Percentiles rank a stretch among this genome's conserved stretches.
Evolutionary conservation across 1,140 invertebrate species (phyloP).

Genomic region (Drosophila kohkoa): DNA sequence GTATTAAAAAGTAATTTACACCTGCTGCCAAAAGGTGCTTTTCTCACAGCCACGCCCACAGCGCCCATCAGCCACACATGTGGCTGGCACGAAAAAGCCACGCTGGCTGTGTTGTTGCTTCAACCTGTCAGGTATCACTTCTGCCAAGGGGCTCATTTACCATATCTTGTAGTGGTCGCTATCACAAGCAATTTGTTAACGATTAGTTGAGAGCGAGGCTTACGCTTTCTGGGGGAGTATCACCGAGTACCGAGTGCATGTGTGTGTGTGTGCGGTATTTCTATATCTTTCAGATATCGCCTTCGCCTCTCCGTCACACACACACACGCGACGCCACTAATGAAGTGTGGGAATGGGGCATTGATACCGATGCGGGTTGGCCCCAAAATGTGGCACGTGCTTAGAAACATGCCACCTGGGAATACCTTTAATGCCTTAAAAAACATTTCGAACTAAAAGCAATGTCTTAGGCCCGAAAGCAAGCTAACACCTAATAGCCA

Average conservation of each 20-base stretch:
- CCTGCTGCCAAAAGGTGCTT: conserved; percentile 58
- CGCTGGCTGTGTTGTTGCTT: conserved; percentile 44
- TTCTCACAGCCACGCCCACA: conserved; percentile 60
- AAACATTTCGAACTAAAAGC: conserved; percentile 7
- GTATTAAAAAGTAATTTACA: conserved; percentile 82
- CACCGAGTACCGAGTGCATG: not conserved
- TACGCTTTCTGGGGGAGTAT: conserved; percentile 24
- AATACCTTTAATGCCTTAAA: conserved; percentile 19
- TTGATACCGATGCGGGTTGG: conserved; percentile 33
- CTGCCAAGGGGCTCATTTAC: conserved; percentile 44
- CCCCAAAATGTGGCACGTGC: conserved; percentile 37
- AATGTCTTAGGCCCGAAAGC: conserved; percentile 17
- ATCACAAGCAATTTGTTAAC: conserved; percentile 78
- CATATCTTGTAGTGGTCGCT: conserved; percentile 61
- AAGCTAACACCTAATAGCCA: conserved; percentile 24
- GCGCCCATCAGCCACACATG: conserved; percentile 5
- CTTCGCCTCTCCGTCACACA: not conserved
- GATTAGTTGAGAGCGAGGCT: conserved; percentile 67
- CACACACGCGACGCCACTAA: conserved; percentile 31
- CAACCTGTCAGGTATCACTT: conserved; percentile 44
- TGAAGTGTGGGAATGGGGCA: conserved; percentile 41
- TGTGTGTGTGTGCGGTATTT: conserved; percentile 8
- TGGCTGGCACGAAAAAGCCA: conserved; percentile 20
- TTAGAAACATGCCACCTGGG: conserved; percentile 31
- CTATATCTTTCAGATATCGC: conserved; percentile 35